Evolutionary conservation across 2,797 vertebrate genomes (phyloP).

Genomic region (Spheniscus humboldti): DNA sequence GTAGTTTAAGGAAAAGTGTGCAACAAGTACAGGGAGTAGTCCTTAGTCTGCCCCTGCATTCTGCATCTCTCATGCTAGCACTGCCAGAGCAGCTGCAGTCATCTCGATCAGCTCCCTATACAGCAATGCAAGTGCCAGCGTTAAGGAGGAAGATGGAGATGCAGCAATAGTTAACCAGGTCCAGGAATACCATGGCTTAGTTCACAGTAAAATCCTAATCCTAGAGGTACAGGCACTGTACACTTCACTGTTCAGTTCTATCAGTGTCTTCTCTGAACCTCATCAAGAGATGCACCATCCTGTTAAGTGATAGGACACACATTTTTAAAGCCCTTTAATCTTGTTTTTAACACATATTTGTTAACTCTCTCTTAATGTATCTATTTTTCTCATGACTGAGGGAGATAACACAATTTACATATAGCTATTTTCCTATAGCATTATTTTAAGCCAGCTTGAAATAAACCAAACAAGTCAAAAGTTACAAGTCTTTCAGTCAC

Average conservation of each 20-base stretch:
- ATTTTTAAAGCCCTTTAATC: not conserved
- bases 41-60: not conserved
- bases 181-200: not conserved
- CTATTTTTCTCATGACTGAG: not conserved
- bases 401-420: not conserved
- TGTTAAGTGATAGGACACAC: accelerated
- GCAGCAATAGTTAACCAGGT: not conserved
- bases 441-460: not conserved
- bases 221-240: not conserved
- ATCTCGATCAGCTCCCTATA: not conserved
- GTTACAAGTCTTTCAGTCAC: not conserved
- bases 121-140: not conserved
- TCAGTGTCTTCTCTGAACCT: not conserved
- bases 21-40: not conserved
- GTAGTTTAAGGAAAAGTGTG: not conserved
- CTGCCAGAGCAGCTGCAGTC: not conserved
- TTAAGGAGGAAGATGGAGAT: not conserved
- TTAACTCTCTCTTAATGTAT: not conserved
- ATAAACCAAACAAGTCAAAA: not conserved
- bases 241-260: not conserved
- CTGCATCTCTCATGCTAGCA: not conserved
- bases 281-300: not conserved
- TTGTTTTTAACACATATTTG: not conserved
- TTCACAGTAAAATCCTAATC: not conserved
- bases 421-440: not conserved